phyloP scores from a whole-genome alignment of 2,888 invertebrate species.

The Sisyra terminalis region DNA sequence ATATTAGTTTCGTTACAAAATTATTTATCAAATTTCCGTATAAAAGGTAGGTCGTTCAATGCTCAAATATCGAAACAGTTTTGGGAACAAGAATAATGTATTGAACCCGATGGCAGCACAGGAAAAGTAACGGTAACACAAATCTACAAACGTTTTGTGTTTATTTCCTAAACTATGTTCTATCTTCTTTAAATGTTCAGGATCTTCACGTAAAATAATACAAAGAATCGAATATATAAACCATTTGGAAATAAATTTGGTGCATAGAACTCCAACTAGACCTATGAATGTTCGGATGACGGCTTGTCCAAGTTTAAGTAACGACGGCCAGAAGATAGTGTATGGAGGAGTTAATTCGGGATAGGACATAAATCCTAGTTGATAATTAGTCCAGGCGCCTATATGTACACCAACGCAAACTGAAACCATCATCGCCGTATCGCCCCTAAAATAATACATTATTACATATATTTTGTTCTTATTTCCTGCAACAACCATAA shows the following conservation, averaged over 20 bases:
- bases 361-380: constrained; percentile 50
- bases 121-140: constrained; percentile 68
- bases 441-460: constrained; percentile 45
- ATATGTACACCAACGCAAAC: constrained; percentile 61
- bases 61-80: constrained; percentile 53
- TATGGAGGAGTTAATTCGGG: constrained; percentile 45
- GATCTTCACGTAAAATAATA: constrained; percentile 48
- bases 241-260: constrained; percentile 49
- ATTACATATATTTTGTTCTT: constrained; percentile 4
- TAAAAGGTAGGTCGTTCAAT: constrained; percentile 74
- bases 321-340: constrained; percentile 62
- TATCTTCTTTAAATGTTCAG: constrained; percentile 44
- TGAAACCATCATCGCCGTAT: constrained; percentile 76
- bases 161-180: constrained; percentile 48
- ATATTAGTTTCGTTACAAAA: not conserved
- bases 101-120: constrained; percentile 68
- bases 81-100: constrained; percentile 59
- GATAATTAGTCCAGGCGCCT: constrained; percentile 76
- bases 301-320: constrained; percentile 47
- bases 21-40: constrained; percentile 51
- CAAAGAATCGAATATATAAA: constrained; percentile 53
- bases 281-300: constrained; percentile 60
- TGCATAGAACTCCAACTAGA: constrained; percentile 52
- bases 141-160: constrained; percentile 60
- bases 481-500: too few species aligned